Evolutionary conservation across 1,140 invertebrate genomes (phyloP).

Genomic region (Dendroctonus valens): DNA sequence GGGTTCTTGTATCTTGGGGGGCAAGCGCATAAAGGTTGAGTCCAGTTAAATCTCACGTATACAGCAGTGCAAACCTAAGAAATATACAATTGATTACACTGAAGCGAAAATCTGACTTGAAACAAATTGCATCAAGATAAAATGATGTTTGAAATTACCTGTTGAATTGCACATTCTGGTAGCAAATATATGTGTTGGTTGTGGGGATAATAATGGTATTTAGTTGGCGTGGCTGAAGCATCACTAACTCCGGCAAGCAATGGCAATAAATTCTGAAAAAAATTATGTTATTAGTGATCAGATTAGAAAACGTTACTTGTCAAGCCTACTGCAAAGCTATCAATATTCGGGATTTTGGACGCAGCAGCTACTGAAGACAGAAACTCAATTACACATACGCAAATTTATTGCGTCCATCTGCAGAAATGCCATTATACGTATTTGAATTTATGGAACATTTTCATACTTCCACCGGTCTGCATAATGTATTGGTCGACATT

Average conservation of each 20-base stretch:
- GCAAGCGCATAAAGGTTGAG: slow-evolving; percentile 88
- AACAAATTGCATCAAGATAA: no score
- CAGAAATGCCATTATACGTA: slow-evolving; percentile 15
- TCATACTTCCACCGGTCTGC: slow-evolving; percentile 4
- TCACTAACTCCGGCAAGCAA: slow-evolving; percentile 67
- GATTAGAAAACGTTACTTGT: no score
- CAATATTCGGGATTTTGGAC: no score
- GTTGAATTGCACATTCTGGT: slow-evolving; percentile 90
- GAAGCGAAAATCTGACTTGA: no score
- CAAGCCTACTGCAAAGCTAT: no score
- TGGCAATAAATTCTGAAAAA: slow-evolving; percentile 67
- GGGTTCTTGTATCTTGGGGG: slow-evolving; percentile 81
- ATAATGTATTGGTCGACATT: slow-evolving; percentile 17
- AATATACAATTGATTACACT: not conserved
- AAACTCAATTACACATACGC: no score
- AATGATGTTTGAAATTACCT: slow-evolving; percentile 56
- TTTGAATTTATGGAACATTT: slow-evolving; percentile 24
- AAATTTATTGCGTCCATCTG: slow-evolving; percentile 12
- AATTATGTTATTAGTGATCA: slow-evolving; percentile 36
- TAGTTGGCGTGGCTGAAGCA: slow-evolving; percentile 78
- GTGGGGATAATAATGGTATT: slow-evolving; percentile 92
- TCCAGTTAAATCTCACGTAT: slow-evolving; percentile 87
- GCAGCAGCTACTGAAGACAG: no score
- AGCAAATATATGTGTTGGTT: slow-evolving; percentile 88
- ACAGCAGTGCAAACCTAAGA: slow-evolving; percentile 87